Base-by-base conservation (phyloP, 1,140 invertebrate species). In the Adelges cooleyi region DNA sequence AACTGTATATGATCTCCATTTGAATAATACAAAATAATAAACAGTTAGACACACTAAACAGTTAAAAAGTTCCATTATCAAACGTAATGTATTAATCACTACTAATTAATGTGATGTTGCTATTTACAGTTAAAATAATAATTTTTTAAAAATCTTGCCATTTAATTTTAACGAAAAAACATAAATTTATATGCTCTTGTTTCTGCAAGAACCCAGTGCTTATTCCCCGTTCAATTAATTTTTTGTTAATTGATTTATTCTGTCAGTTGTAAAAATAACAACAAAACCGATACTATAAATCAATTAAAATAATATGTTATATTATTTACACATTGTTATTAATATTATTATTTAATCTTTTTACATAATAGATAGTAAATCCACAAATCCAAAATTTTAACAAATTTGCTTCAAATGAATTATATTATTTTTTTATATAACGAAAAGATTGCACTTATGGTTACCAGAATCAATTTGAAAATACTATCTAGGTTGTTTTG, bases 91-190 rank as follows among this genome's bases (percentile, higher is more conserved):
- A 62, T 46, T 62, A 62, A 46, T 46, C 25, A 29, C 56, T 62
- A 62, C 25, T 48, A 62, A 62, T 62, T 62, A 62, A 62, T 62
- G 56, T 62, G 56, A 62, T 62, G 56, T 62, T 62, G 56, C 56
- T 62, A 62, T 62, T 62, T 62, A 62, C 56, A 62, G 46, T 40
- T 33, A 33, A 33, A 56, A 33, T 48, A 27, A 33, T 33, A n/a
- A n/a, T n/a, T n/a, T n/a, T n/a, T n/a, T 44, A 40, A 59, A 59
- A 17, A 27, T 3, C 3, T 25, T 54, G 8, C 25, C 17, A 11
- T 33, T 33, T 33, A 44, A 46, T 27, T 25, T 27, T 38, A 23
- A 54, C 13, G 10, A 53, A 54, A 33, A n/a, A n/a, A n/a, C n/a
- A 53, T 13, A 53, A 15, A 33, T 52, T 29, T 44, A 42, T 27